A percentile compares a stretch with the other conserved stretches of the same genome.
phyloP scores from a whole-genome alignment of 2,888 invertebrate species.

The Pseudoips prasinana region DNA sequence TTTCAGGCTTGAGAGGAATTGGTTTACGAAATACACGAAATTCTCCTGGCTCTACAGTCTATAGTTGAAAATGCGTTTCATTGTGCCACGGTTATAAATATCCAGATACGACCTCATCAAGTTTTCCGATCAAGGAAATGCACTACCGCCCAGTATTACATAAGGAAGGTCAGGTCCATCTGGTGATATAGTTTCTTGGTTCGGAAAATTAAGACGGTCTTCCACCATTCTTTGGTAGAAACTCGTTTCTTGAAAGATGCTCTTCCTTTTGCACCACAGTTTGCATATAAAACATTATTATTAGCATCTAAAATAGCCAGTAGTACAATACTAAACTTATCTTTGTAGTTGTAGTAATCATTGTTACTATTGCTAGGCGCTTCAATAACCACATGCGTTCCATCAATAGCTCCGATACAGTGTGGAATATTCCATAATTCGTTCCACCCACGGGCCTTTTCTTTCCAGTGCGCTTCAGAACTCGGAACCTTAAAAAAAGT shows the following conservation, averaged over 20 bases:
- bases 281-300: conserved; percentile 19
- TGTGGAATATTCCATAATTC: conserved; percentile 3
- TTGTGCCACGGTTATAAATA: no score
- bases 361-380: conserved; percentile 5
- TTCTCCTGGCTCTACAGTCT: no score
- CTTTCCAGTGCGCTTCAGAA: conserved; percentile 3
- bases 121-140: conserved; percentile 9
- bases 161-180: conserved; percentile 14
- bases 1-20: no score
- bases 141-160: conserved; percentile 30
- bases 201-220: conserved; percentile 11
- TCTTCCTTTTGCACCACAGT: conserved; percentile 14
- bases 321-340: conserved; percentile 6
- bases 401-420: conserved; percentile 7
- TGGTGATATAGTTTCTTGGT: conserved; percentile 16
- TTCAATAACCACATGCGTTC: conserved; percentile 6
- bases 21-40: no score
- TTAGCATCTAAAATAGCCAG: conserved; percentile 12
- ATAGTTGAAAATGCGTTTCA: no score
- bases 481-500: no score
- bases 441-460: conserved; percentile 3
- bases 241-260: conserved; percentile 16
- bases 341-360: conserved; percentile 4
- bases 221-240: conserved; percentile 7
- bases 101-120: no score